A percentile compares a stretch with the other conserved stretches of the same genome.
Conservation (phyloP, 2,113 vertebrate species). For the Myanophis thanlyinensis region DNA sequence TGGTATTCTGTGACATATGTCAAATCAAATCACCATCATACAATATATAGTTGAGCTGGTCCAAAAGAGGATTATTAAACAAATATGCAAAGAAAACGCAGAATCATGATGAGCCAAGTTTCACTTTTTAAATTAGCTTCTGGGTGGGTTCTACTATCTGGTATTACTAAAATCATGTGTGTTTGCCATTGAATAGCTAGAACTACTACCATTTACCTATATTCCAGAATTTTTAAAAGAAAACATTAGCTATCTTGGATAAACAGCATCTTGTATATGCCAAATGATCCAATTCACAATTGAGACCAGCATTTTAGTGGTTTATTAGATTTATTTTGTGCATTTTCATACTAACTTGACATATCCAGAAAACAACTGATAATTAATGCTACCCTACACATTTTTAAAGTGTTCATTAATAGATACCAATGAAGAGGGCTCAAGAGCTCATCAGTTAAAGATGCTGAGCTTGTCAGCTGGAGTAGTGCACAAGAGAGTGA, state of each 20-base stretch:
- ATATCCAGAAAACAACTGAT: not conserved
- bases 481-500: not conserved
- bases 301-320: not conserved
- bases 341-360: not conserved
- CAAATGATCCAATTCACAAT: not conserved
- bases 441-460: not conserved
- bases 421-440: constrained; percentile 23
- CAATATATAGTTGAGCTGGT: not conserved
- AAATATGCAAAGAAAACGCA: not conserved
- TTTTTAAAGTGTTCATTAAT: constrained; percentile 29
- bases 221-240: not conserved
- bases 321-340: not conserved
- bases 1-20: not conserved
- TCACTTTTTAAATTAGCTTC: not conserved
- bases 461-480: not conserved
- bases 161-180: not conserved
- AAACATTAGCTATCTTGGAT: not conserved
- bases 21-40: not conserved
- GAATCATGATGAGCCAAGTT: not conserved
- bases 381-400: constrained; percentile 31
- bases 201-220: not conserved
- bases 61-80: not conserved
- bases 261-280: not conserved
- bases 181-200: not conserved
- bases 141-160: not conserved